Evolutionary conservation across 2,797 vertebrate genomes (phyloP).

Genomic region (Dromococcyx pavoninus): DNA sequence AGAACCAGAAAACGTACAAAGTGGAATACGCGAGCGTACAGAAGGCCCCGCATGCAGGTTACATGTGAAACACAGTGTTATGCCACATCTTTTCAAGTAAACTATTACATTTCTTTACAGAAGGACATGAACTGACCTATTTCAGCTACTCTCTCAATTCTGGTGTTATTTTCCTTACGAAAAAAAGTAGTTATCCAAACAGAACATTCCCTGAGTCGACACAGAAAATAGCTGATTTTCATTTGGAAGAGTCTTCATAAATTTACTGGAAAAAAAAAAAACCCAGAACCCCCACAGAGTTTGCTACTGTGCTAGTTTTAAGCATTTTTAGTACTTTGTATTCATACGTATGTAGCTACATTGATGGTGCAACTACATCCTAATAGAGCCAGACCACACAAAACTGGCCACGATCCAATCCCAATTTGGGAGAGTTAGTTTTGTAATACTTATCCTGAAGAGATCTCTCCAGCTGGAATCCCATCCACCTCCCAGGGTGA

Average conservation of each 20-base stretch:
- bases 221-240: slow-evolving; percentile 22
- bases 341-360: not conserved
- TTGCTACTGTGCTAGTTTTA: not conserved
- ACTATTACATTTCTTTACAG: not conserved
- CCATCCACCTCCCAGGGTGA: not conserved
- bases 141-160: not conserved
- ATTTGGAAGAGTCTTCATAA: not conserved
- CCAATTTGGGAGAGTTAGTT: slow-evolving; percentile 5
- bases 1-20: not conserved
- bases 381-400: not conserved
- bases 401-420: not conserved
- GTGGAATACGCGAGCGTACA: not conserved
- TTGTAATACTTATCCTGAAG: slow-evolving; percentile 7
- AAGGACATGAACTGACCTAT: accelerated
- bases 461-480: not conserved
- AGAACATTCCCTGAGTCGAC: slow-evolving; percentile 36
- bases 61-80: not conserved
- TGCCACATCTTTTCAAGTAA: not conserved
- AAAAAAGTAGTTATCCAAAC: not conserved
- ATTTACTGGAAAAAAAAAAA: not conserved
- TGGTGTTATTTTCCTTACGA: not conserved
- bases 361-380: not conserved
- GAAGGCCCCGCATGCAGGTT: not conserved
- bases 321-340: not conserved
- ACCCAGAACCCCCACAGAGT: not conserved